Evolutionary conservation across 2,888 invertebrate genomes (phyloP).

Genomic region (Cheilosia impressa): DNA sequence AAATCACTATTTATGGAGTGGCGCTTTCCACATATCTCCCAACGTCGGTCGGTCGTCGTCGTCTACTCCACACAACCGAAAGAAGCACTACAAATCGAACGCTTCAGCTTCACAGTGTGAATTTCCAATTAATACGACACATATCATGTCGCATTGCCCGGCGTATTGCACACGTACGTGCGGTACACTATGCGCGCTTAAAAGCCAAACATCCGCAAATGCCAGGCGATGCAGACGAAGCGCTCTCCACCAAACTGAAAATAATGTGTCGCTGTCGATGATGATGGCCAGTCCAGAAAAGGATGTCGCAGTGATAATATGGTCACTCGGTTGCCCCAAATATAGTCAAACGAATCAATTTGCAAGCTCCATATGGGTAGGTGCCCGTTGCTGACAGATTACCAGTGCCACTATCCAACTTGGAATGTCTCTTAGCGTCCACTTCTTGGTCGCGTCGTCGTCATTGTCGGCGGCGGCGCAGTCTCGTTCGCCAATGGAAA

Average conservation of each 20-base stretch:
- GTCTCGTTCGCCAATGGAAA: conserved; percentile 48
- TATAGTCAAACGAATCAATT: conserved; percentile 82
- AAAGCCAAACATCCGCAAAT: conserved; percentile 34
- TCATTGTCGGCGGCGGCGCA: conserved; percentile 1
- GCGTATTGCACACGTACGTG: conserved; percentile 50
- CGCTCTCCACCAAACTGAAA: conserved; percentile 32
- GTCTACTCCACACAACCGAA: conserved; percentile 17
- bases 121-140: conserved; percentile 75
- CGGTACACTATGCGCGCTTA: conserved; percentile 27
- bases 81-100: conserved; percentile 61
- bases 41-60: background rate
- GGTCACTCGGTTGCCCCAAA: conserved; percentile 82
- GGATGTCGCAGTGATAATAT: conserved; percentile 82
- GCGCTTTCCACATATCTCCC: conserved; percentile 63
- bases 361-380: conserved; percentile 78
- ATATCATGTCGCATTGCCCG: conserved; percentile 71
- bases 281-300: conserved; percentile 79
- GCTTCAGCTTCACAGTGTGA: conserved; percentile 63
- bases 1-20: conserved; percentile 71
- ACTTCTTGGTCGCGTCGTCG: conserved; percentile 7
- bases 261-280: conserved; percentile 74
- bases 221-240: conserved; percentile 31
- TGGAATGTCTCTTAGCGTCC: conserved; percentile 73
- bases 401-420: conserved; percentile 75
- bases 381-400: conserved; percentile 70